phyloP scores from a whole-genome alignment of 2,113 vertebrate genomes.

The Nyctibius bracteatus region DNA sequence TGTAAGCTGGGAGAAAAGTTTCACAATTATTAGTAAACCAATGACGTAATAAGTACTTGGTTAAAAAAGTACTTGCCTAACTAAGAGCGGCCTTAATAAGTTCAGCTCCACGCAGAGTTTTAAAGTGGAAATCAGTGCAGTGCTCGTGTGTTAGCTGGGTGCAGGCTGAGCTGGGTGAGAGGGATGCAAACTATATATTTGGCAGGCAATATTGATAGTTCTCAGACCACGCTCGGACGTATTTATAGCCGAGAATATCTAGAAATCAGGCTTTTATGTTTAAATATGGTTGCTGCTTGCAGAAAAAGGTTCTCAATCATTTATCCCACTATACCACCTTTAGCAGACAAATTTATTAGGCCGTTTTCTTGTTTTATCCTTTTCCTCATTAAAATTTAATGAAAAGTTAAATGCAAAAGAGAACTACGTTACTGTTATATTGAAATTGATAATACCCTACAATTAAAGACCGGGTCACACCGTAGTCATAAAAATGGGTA shows the following conservation, averaged over 20 bases:
- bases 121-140: not conserved
- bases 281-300: not conserved
- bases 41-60: not conserved
- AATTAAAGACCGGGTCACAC: not conserved
- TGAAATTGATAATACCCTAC: fast-evolving
- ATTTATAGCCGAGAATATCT: not conserved
- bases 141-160: fast-evolving
- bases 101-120: not conserved
- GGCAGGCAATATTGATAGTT: not conserved
- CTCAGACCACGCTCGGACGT: not conserved
- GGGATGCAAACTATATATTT: fast-evolving
- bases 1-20: not conserved
- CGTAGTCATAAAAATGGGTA: not conserved
- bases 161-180: not conserved
- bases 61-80: too few relatives aligned
- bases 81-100: not conserved
- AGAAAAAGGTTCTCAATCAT: not conserved
- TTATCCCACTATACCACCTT: not conserved
- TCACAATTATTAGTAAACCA: not conserved
- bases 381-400: not conserved
- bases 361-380: not conserved
- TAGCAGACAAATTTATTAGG: not conserved
- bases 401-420: not conserved
- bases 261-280: not conserved
- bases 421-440: not conserved